Percentiles rank a stretch among this genome's conserved stretches.
Evolutionary conservation across 2,888 invertebrate genomes (phyloP).

Genomic region (Archaeoteleia sp.): DNA sequence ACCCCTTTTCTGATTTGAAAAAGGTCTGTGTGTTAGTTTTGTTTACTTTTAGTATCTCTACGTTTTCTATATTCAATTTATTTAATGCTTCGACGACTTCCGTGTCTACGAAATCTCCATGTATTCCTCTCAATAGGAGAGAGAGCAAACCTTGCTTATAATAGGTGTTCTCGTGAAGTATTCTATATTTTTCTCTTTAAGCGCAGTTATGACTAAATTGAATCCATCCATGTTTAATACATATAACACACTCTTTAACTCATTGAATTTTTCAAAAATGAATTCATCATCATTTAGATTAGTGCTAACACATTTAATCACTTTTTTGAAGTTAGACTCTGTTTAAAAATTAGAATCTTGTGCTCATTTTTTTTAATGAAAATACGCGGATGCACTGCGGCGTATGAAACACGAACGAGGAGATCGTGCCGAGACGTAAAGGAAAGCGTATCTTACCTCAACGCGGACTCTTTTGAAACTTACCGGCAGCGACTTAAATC

Average conservation of each 20-base stretch:
- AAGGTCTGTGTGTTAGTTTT: slow-evolving; percentile 27
- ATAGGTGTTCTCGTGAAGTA: slow-evolving; percentile 5
- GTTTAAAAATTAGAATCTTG: no score
- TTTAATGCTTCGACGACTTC: slow-evolving; percentile 27
- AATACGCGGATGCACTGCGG: no score
- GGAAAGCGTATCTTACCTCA: no score
- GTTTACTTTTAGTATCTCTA: slow-evolving; percentile 12
- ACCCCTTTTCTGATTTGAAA: slow-evolving; percentile 14
- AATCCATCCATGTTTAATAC: slow-evolving; percentile 2
- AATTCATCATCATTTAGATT: slow-evolving; percentile 3
- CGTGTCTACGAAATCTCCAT: not conserved
- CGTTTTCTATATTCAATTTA: not conserved
- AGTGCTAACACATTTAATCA: no score
- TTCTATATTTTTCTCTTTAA: slow-evolving; percentile 3
- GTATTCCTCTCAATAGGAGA: slow-evolving; percentile 1
- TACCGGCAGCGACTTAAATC: no score
- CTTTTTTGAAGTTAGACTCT: no score
- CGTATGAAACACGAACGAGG: no score
- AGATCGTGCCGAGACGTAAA: no score
- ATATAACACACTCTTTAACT: not conserved
- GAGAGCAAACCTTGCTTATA: not conserved
- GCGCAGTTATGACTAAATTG: not conserved
- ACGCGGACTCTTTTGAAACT: no score
- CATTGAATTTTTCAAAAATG: slow-evolving; percentile 4
- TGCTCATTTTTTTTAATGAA: no score